Percentiles rank a stretch among this genome's conserved stretches.
phyloP scores from a whole-genome alignment of 2,888 invertebrate species.

The Euzophera pinguis region DNA sequence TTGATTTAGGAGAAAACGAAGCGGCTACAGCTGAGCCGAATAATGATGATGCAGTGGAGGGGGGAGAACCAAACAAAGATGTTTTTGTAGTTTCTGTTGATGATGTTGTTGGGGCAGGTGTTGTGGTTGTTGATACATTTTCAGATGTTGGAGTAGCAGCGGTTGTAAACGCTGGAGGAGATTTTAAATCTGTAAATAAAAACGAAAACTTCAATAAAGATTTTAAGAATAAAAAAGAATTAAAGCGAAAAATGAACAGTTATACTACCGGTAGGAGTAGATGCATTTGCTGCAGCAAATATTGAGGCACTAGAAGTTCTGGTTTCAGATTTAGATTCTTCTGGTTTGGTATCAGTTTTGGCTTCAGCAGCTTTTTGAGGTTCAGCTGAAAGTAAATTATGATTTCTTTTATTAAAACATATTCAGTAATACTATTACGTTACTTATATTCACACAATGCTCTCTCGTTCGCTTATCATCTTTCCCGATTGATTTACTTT shows the following conservation, averaged over 20 bases:
- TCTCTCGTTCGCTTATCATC: too few relatives aligned
- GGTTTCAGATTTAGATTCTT: constrained; percentile 26
- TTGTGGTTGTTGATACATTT: constrained; percentile 18
- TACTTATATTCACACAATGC: too few relatives aligned
- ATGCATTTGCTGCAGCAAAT: constrained; percentile 34
- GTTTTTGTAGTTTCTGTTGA: constrained; percentile 22
- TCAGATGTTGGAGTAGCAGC: constrained; percentile 11
- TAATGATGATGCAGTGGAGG: constrained; percentile 35
- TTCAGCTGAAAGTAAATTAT: constrained; percentile 28
- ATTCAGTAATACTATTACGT: too few relatives aligned
- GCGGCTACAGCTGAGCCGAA: constrained; percentile 36
- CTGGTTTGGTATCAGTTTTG: constrained; percentile 30
- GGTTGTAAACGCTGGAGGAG: constrained; percentile 25
- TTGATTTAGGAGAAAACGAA: constrained; percentile 16
- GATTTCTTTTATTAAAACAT: too few relatives aligned
- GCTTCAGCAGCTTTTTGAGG: constrained; percentile 26
- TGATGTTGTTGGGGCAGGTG: constrained; percentile 21
- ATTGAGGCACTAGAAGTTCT: constrained; percentile 32
- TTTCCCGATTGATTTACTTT: background rate
- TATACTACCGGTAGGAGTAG: constrained; percentile 27
- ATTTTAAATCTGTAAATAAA: constrained; percentile 34
- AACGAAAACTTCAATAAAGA: constrained; percentile 2
- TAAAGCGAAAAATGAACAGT: background rate
- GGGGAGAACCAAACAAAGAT: constrained; percentile 20
- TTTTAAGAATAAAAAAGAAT: background rate